Conservation (phyloP, 2,113 vertebrate genomes). For the Rhynchomys soricoides region DNA sequence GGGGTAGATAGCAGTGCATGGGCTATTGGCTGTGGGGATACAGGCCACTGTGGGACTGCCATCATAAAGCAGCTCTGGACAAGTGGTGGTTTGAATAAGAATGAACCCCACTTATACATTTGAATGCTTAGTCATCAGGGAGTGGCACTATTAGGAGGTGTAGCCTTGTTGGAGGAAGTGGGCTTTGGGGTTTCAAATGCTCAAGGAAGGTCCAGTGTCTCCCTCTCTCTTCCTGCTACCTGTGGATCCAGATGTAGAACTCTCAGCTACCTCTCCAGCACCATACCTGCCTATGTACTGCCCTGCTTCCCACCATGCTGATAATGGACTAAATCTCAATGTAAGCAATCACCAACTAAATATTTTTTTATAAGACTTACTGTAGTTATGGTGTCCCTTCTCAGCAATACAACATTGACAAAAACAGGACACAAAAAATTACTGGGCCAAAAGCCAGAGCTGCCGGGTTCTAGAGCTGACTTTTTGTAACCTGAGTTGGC, state of each 20-base stretch:
- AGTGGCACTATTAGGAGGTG: background rate
- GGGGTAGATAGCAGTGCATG: no score
- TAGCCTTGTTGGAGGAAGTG: background rate
- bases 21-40: background rate
- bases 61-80: background rate
- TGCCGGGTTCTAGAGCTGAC: background rate
- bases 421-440: background rate
- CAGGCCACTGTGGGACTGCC: no score
- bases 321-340: background rate
- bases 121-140: background rate
- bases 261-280: background rate
- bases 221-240: background rate
- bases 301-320: background rate
- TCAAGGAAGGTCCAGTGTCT: background rate
- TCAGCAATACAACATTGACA: background rate
- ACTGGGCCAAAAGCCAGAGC: background rate
- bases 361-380: background rate
- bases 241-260: background rate
- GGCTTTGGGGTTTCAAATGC: background rate
- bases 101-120: background rate
- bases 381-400: background rate
- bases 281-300: background rate
- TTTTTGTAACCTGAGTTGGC: no score
- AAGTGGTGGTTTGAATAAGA: background rate
- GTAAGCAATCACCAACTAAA: background rate